Base-by-base conservation (phyloP, 2,113 vertebrate species). In the Proteles cristata region DNA sequence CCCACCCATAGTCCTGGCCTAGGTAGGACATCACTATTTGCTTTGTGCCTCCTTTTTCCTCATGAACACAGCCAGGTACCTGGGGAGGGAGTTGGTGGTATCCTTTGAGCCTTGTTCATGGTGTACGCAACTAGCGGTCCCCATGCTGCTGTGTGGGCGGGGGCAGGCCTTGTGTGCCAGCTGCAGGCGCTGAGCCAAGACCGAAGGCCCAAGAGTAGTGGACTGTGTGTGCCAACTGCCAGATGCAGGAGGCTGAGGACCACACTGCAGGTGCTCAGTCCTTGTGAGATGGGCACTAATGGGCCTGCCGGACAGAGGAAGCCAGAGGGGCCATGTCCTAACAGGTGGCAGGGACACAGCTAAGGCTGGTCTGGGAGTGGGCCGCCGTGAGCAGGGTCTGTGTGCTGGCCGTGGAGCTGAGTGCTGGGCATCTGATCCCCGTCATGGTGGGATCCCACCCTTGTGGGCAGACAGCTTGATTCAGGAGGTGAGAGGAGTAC, bases 171-270 rank as follows among this genome's bases (percentile, higher is more conserved):
- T 65, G 16, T 23, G 23, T 2, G 11, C 76, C n/a, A 21, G 66
- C 1, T 21, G 74, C 45, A 58, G 15, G 12, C 1, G 2, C 11
- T 28, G 65, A 80, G 48, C 48, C 14, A 16, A 76, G 31, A 53
- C 4, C 7, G 55, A 39, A 73, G 11, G 21, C 11, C 5, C 35
- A 19, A 55, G 68, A 33, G 9, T 8, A 33, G 15, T 26, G 10
- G 58, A 39, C 17, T 83, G 19, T 11, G 0, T 12, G 19, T 84
- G 80, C n/a, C 39, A n/a, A 17, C 61, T 23, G 48, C 55, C 79
- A 0, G 21, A 39, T 0, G 2, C 26, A 10, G 48, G 68, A 48
- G 73, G 48, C 15, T 0, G 17, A 89, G 58, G 35, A 26, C 15
- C 53, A 33, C 1, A 4, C 33, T 77, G 15, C 21, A 53, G 43